A percentile compares a stretch with the other conserved stretches of the same genome.
These are phyloP conservation scores for Ictalurus punctatus DNA, from an alignment of 2,113 vertebrate species.

Conservation along the genomic window DNA sequence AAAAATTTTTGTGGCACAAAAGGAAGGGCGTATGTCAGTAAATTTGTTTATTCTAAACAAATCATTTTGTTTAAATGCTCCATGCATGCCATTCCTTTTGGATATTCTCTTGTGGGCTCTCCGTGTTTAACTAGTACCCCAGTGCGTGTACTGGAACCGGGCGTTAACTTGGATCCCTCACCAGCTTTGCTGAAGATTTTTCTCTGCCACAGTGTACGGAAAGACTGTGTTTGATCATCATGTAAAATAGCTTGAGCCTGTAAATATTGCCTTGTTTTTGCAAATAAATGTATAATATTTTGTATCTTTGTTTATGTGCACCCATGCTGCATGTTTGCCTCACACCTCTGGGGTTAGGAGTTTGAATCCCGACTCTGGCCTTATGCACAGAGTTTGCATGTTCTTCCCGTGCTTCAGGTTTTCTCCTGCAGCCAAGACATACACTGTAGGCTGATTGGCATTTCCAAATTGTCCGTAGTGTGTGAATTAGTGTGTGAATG, in stretches of 20 bases:
- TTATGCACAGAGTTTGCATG: too few relatives aligned
- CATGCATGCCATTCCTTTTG: conserved; percentile 12
- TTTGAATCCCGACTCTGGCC: too few relatives aligned
- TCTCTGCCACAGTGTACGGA: neutral
- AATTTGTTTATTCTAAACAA: neutral
- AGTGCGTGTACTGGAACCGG: neutral
- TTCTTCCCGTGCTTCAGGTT: too few relatives aligned
- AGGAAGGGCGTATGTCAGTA: neutral
- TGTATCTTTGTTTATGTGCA: conserved; percentile 7
- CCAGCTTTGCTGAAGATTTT: neutral
- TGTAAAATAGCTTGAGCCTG: conserved; percentile 5
- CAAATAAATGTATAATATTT: conserved; percentile 27
- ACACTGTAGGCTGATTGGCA: too few relatives aligned
- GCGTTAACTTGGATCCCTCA: neutral
- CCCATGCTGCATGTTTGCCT: neutral
- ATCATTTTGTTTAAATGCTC: conserved; percentile 13
- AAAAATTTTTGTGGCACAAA: conserved; percentile 2
- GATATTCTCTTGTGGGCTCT: neutral
- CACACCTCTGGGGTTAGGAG: too few relatives aligned
- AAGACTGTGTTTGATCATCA: neutral
- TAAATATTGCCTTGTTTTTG: conserved; percentile 25
- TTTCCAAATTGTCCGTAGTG: too few relatives aligned
- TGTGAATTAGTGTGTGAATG: too few relatives aligned
- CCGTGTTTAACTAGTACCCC: neutral
- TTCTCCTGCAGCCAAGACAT: too few relatives aligned